phyloP scores from a whole-genome alignment of 2,888 invertebrate species.

The Vanessa cardui region DNA sequence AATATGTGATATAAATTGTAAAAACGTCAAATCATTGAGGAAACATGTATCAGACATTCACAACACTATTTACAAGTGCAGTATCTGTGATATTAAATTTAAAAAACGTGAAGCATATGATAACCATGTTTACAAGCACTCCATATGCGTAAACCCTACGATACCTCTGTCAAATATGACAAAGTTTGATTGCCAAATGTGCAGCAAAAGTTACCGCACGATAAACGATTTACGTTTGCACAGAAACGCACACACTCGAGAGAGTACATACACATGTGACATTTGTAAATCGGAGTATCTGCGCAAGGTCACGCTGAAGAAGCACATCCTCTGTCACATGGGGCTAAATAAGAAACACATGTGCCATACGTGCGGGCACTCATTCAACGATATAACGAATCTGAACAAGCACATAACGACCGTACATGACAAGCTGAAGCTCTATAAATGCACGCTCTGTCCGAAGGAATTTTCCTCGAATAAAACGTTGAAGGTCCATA shows the following conservation, averaged over 20 bases:
- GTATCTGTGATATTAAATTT: constrained; percentile 3
- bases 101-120: background rate
- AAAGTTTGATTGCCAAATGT: constrained; percentile 25
- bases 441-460: constrained; percentile 43
- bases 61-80: background rate
- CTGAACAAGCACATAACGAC: constrained; percentile 40
- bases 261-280: constrained; percentile 40
- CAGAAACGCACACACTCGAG: constrained; percentile 32
- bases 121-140: background rate
- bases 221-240: constrained; percentile 18
- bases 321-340: constrained; percentile 42
- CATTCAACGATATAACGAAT: constrained; percentile 44
- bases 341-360: constrained; percentile 38
- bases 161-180: background rate
- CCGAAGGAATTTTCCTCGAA: constrained; percentile 43
- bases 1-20: constrained; percentile 5
- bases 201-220: constrained; percentile 25
- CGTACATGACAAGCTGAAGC: constrained; percentile 45
- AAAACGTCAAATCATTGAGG: background rate
- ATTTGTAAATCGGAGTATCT: constrained; percentile 41
- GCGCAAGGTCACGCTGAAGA: constrained; percentile 29
- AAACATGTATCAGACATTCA: constrained; percentile 14
- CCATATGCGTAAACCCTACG: background rate
- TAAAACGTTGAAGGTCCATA: constrained; percentile 43
- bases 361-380: constrained; percentile 44